Evolutionary conservation across 2,888 invertebrate genomes (phyloP), one percentile per base, ranked within the genome.

Genomic region (Esperia sulphurella): DNA sequence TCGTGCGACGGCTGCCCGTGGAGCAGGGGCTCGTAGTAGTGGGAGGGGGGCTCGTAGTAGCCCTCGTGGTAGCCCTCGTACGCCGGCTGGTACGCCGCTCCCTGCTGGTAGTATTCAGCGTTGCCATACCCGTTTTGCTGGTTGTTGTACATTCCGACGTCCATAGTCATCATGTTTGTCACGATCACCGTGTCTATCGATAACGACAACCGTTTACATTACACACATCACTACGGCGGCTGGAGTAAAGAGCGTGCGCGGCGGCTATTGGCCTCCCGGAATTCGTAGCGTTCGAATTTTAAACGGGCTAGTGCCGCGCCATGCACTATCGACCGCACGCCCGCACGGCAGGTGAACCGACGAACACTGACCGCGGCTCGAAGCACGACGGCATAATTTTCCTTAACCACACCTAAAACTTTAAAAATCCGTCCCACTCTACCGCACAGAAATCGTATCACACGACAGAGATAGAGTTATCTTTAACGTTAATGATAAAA

Each of bases 111-210:
- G 59, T 91, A 90, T 65, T 87, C 86, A 55, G 77, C 82, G 67
- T 87, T 85, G 58, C 76, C 79, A 71, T 90, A 90, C 69, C 85
- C 83, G 74, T 90, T 91, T 79, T 92, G 92, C 76, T 92, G 91
- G 83, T 92, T 91, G 75, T 93, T 93, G 91, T 94, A 94, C 94
- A 94, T 94, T 75, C 94, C 93, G 91, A 94, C 91, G 92, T 94
- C 94, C 94, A 94, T 94, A 92, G 92, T 94, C 93, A 94, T 94
- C 94, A 94, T 94, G 85, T 80, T 82, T 83, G 66, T 77, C 77
- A 75, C 76, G 71, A 72, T 67, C 71, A 75, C 68, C 69, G 72
- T 62, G 75, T 74, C 72, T 79, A 72, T 79, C 78, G 77, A 79
- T 75, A 76, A 61, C 68, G 63, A 74, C 53, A 59, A 62, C 55